Conservation (phyloP, 2,888 invertebrate genomes). For the Meliscaeva auricollis region DNA sequence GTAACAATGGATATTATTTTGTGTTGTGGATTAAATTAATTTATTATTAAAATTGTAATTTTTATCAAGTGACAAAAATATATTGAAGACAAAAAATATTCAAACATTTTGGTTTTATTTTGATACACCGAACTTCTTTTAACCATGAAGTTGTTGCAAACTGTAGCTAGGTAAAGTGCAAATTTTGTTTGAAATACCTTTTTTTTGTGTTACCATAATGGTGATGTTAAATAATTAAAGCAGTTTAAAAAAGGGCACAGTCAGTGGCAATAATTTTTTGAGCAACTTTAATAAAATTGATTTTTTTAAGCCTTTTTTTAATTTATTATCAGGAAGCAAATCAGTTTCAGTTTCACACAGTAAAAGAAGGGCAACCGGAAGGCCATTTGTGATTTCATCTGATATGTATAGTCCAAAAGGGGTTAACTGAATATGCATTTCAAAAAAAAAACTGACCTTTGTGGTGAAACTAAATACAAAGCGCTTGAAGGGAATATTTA, state of each 20-base stretch:
- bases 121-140: background rate
- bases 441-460: background rate
- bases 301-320: conserved; percentile 2
- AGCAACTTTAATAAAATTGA: too few species aligned
- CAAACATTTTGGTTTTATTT: background rate
- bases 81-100: background rate
- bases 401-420: background rate
- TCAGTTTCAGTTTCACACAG: background rate
- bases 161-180: too few species aligned
- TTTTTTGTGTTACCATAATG: too few species aligned
- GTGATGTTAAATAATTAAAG: too few species aligned
- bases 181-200: too few species aligned
- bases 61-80: conserved; percentile 14
- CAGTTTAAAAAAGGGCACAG: background rate
- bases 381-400: background rate
- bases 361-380: conserved; percentile 4
- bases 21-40: background rate
- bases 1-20: background rate
- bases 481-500: background rate
- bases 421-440: background rate
- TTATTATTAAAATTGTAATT: conserved; percentile 21
- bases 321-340: background rate
- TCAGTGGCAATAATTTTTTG: background rate
- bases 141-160: background rate
- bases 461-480: background rate